Conservation (phyloP, 92 coral and sea anemone genomes). For the Zoanthus sociatus region DNA sequence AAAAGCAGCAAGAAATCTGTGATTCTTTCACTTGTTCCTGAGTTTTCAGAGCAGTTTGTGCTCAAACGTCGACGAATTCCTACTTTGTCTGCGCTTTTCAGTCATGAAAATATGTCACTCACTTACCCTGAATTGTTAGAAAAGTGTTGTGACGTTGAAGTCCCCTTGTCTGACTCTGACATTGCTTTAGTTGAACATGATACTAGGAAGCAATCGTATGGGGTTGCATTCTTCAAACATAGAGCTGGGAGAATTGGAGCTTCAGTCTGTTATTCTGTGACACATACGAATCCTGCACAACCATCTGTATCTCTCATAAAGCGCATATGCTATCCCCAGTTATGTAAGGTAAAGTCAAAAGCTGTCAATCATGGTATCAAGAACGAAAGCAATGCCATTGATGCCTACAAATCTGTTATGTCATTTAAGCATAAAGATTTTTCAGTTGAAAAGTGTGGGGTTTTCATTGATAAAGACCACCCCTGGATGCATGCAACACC, state of each 20-base stretch:
- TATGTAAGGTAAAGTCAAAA: constrained; percentile 31
- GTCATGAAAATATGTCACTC: background rate
- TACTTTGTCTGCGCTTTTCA: background rate
- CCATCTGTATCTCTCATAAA: constrained; percentile 59
- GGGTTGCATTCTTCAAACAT: too few relatives aligned
- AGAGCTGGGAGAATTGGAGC: too few relatives aligned
- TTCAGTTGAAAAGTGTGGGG: constrained; percentile 48
- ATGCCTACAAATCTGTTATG: constrained; percentile 43
- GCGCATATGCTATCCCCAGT: constrained; percentile 52
- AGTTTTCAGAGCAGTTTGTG: background rate
- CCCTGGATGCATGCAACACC: constrained; percentile 85
- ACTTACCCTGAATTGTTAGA: background rate
- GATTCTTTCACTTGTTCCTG: background rate
- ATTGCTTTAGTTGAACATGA: too few relatives aligned
- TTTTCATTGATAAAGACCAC: constrained; percentile 57
- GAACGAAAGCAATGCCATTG: constrained; percentile 44
- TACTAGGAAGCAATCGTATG: too few relatives aligned
- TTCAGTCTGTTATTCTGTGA: constrained; percentile 35
- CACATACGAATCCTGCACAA: constrained; percentile 45
- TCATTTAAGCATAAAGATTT: constrained; percentile 19
- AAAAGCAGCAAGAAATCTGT: background rate
- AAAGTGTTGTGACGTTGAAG: background rate
- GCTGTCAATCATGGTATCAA: constrained; percentile 53
- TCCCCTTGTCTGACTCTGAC: background rate
- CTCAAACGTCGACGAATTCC: background rate